Base-by-base conservation (phyloP, 2,797 vertebrate genomes). In the Lacerta viridis region DNA sequence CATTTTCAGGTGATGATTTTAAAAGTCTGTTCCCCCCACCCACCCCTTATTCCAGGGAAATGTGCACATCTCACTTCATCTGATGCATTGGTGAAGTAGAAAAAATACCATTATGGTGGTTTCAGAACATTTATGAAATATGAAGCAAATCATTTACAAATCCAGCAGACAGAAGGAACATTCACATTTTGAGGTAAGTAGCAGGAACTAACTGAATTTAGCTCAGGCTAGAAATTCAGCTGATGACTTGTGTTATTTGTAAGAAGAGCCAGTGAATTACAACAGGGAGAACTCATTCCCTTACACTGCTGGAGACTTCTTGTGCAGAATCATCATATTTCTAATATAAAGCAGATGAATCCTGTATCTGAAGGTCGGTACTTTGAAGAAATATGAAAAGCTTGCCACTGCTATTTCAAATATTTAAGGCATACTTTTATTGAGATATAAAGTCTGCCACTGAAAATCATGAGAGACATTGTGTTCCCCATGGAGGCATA, bases 331-430 rank as follows among this genome's bases (percentile, higher is more conserved):
- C 91, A 84, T 90, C 84, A 15, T 79, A 85, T 80, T 50, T 88
- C 83, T 94, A 93, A 95, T 91, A 5, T 41, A 92, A 95, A 89
- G 80, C 95, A 94, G 88, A 88, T 93, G 92, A 81, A 91, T 90
- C 85, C 64, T 82, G 83, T 85, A 95, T 91, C 90, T 93, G 93
- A 83, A 90, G 88, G 59, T 89, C 78, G 80, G 68, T 83, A 41
- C 91, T 96, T 95, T 94, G 94, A 95, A 93, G 94, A 88, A 77
- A 27, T 91, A 86, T 77, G 82, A 91, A 93, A 94, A 95, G 95
- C 20, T 92, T 94, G 92, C 92, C 64, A 7, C 93, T 91, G 55
- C 87, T 82, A 83, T 94, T 93, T 89, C 39, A 83, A 94, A 84
- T 93, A 89, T 93, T 94, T 92, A 36, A 83, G 90, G 20, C 18